Percentiles rank a stretch among this genome's conserved stretches.
These are phyloP conservation scores for Diplodus puntazzo DNA, from an alignment of 2,797 vertebrate species.

Conservation along the genomic window DNA sequence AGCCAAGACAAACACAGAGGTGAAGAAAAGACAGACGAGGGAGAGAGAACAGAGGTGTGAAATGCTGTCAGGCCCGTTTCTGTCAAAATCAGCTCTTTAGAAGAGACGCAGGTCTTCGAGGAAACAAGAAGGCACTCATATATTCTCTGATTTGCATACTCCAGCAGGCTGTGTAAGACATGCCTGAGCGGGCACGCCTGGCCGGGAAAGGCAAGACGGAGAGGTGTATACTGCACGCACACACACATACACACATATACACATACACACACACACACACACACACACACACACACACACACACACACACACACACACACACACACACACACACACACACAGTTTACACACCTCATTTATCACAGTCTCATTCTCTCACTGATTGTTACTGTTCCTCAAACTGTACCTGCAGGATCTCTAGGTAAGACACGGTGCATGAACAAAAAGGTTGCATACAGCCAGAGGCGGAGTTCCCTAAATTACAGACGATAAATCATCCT, in stretches of 20 bases:
- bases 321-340: constrained; percentile 7
- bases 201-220: neutral
- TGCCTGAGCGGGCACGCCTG: constrained; percentile 48
- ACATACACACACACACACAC: neutral
- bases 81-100: neutral
- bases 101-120: neutral
- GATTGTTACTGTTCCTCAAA: neutral
- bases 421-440: neutral
- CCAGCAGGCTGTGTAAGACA: constrained; percentile 1
- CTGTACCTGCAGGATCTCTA: constrained; percentile 2
- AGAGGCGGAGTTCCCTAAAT: neutral
- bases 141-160: constrained; percentile 79
- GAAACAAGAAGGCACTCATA: neutral
- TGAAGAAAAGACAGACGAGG: too few relatives aligned
- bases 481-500: neutral
- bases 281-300: neutral
- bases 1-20: neutral
- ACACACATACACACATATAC: neutral
- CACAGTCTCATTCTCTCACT: neutral
- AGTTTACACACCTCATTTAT: constrained; percentile 8
- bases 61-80: constrained; percentile 64
- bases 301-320: neutral
- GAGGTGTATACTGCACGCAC: neutral
- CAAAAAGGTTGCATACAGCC: neutral
- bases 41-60: neutral